Conservation (phyloP, 2,113 vertebrate species). For the Phalacrocorax aristotelis region DNA sequence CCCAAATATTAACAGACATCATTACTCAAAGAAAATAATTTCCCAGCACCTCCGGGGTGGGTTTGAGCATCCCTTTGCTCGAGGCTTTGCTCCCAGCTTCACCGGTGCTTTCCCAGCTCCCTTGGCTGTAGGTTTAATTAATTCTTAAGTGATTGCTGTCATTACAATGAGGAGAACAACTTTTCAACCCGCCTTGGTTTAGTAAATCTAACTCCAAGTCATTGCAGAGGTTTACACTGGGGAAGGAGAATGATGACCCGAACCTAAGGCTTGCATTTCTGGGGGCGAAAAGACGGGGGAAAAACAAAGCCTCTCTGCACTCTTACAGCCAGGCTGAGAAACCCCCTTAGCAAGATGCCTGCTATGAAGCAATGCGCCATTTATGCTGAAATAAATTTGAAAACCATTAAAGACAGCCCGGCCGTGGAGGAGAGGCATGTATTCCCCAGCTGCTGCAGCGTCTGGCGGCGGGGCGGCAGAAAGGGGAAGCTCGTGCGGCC, state of each 20-base stretch:
- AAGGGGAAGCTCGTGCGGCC: not conserved
- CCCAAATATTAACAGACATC: too few species aligned
- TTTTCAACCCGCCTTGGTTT: accelerated
- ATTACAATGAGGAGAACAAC: too few species aligned
- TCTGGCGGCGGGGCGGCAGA: accelerated
- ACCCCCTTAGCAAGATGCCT: not conserved
- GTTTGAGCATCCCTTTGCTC: not conserved
- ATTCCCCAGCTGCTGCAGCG: too few species aligned
- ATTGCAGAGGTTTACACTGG: not conserved
- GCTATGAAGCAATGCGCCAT: accelerated
- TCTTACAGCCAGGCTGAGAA: not conserved
- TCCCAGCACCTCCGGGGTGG: not conserved
- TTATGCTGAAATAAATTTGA: not conserved
- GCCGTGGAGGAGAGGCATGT: too few species aligned
- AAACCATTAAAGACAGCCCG: not conserved
- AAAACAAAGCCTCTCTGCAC: too few species aligned
- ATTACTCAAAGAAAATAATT: too few species aligned
- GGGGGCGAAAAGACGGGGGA: too few species aligned
- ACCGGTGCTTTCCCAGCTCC: not conserved
- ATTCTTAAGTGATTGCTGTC: too few species aligned
- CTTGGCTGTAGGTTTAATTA: not conserved
- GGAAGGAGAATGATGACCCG: accelerated
- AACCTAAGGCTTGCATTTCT: not conserved
- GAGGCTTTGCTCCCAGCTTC: not conserved
- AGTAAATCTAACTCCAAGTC: too few species aligned